These are phyloP conservation scores for Callaeas wilsoni DNA, from an alignment of 2,113 vertebrate species.

Conservation along the genomic window DNA sequence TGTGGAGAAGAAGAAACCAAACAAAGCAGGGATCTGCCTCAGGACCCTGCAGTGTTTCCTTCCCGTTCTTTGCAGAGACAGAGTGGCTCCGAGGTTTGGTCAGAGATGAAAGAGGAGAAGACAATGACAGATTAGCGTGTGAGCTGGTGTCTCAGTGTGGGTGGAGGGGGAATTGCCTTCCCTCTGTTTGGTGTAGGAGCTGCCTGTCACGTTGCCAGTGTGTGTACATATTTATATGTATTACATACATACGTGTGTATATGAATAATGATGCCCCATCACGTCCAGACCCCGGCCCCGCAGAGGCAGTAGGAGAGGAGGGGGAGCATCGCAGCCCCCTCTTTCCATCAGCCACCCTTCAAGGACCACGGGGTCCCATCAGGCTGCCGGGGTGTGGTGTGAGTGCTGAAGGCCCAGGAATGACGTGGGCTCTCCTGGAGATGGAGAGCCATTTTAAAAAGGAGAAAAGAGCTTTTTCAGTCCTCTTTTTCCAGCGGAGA, in stretches of 20 bases:
- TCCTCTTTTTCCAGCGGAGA: background rate
- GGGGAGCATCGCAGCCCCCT: background rate
- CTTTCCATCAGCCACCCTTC: background rate
- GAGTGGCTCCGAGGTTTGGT: background rate
- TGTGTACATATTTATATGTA: too few relatives aligned
- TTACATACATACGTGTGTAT: fast-evolving
- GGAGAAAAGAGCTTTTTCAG: background rate
- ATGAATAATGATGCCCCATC: background rate
- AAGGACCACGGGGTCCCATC: background rate
- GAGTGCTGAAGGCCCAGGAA: background rate
- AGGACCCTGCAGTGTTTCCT: background rate
- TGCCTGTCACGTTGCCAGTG: fast-evolving
- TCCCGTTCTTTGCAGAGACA: background rate
- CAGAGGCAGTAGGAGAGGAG: background rate
- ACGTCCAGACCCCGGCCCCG: fast-evolving
- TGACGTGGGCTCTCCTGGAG: background rate
- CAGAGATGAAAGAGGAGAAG: background rate
- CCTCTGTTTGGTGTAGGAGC: background rate
- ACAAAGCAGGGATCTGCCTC: background rate
- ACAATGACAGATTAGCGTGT: background rate
- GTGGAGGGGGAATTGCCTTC: background rate
- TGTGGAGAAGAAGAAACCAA: background rate
- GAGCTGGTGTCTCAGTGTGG: background rate
- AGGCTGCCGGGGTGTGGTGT: background rate
- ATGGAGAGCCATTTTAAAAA: background rate